Percentiles rank a stretch among this genome's conserved stretches.
Evolutionary conservation across 2,113 vertebrate species (phyloP).

Genomic region (Marmota monax): DNA sequence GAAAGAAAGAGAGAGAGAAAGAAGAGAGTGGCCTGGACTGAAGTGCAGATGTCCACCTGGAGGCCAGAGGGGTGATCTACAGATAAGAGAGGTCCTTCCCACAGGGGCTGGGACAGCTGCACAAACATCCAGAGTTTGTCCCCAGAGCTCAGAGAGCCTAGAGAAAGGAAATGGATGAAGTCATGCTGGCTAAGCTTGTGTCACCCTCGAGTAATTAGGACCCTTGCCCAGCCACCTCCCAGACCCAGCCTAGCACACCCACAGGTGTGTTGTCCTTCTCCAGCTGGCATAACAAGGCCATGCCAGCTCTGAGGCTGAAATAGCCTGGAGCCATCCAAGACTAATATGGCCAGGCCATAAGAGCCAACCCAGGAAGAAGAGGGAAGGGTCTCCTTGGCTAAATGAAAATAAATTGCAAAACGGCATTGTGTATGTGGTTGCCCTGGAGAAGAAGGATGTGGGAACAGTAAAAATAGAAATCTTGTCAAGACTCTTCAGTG

Average conservation of each 20-base stretch:
- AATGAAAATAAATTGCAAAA: slow-evolving; percentile 86
- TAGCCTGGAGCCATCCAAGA: slow-evolving; percentile 82
- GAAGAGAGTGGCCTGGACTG: background rate
- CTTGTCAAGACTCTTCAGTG: slow-evolving; percentile 68
- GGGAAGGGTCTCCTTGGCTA: slow-evolving; percentile 78
- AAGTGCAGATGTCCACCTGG: slow-evolving; percentile 48
- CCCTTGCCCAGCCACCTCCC: slow-evolving; percentile 59
- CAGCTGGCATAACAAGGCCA: slow-evolving; percentile 87
- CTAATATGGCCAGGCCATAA: slow-evolving; percentile 78
- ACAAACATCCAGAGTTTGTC: slow-evolving; percentile 79
- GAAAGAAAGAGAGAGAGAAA: background rate
- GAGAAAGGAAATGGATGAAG: slow-evolving; percentile 85
- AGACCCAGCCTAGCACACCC: slow-evolving; percentile 72
- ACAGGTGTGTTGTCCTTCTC: slow-evolving; percentile 88
- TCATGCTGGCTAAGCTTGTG: slow-evolving; percentile 82
- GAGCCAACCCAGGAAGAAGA: slow-evolving; percentile 73
- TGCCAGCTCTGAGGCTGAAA: slow-evolving; percentile 83
- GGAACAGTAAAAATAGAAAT: slow-evolving; percentile 81
- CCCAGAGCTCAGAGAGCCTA: background rate
- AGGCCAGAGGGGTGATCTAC: background rate
- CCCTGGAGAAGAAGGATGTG: slow-evolving; percentile 77
- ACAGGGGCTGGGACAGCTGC: slow-evolving; percentile 76
- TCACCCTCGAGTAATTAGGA: slow-evolving; percentile 83
- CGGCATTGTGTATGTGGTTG: slow-evolving; percentile 74
- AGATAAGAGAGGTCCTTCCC: slow-evolving; percentile 37